A percentile compares a stretch with the other conserved stretches of the same genome.
phyloP scores from a whole-genome alignment of 2,888 invertebrate genomes.

The Phanerotoma sp. region DNA sequence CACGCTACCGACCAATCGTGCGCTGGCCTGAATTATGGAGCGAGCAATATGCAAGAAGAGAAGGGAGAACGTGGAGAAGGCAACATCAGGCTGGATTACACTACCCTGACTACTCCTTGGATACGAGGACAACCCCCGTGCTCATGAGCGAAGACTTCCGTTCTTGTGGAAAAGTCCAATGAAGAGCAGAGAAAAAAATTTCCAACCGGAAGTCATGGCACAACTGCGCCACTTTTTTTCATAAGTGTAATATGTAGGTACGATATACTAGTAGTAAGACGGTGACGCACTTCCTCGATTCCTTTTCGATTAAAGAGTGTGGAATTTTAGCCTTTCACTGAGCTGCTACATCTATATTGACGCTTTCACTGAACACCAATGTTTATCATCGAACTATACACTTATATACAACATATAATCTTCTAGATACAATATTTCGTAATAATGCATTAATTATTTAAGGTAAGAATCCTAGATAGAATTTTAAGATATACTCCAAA shows the following conservation, averaged over 20 bases:
- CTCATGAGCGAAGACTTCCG: constrained; percentile 16
- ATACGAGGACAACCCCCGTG: constrained; percentile 25
- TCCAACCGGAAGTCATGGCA: constrained; percentile 18
- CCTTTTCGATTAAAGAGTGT: too few relatives aligned
- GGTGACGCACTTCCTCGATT: too few relatives aligned
- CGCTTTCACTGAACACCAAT: constrained; percentile 17
- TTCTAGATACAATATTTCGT: too few relatives aligned
- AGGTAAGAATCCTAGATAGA: too few relatives aligned
- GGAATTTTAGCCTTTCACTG: constrained; percentile 2
- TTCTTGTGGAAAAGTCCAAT: constrained; percentile 20
- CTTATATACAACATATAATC: too few relatives aligned
- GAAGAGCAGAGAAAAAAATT: constrained; percentile 8
- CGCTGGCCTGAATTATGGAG: constrained; percentile 49
- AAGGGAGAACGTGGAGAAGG: constrained; percentile 26
- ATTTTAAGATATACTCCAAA: too few relatives aligned
- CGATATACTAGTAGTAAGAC: too few relatives aligned
- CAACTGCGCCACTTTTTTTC: not conserved
- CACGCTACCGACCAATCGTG: constrained; percentile 46
- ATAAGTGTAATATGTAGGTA: not conserved
- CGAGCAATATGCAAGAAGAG: constrained; percentile 31
- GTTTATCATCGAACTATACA: too few relatives aligned
- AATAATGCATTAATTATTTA: too few relatives aligned
- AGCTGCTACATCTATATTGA: too few relatives aligned
- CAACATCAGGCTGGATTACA: constrained; percentile 44
- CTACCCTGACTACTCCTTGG: constrained; percentile 38